Evolutionary conservation across 2,113 vertebrate genomes (phyloP).

Genomic region (Mormyrus iriodes): DNA sequence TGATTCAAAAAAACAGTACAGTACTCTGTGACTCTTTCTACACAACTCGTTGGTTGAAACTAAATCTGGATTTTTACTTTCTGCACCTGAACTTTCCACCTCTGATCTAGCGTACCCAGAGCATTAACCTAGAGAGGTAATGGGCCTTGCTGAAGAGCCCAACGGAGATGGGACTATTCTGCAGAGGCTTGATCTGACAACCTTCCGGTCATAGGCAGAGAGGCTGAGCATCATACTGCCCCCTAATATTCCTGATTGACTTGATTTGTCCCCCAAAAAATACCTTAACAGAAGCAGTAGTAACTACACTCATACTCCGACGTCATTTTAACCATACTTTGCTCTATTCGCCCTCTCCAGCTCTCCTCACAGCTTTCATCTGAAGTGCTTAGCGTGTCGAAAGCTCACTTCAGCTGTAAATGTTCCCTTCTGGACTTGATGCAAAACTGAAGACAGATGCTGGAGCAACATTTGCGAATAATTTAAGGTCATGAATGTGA

Average conservation of each 20-base stretch:
- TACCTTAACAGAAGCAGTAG: too few species aligned
- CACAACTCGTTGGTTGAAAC: too few species aligned
- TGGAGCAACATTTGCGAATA: not conserved
- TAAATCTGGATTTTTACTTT: not conserved
- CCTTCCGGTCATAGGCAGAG: not conserved
- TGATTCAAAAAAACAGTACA: not conserved
- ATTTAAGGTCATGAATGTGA: not conserved
- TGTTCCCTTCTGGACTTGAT: not conserved
- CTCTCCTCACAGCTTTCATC: too few species aligned
- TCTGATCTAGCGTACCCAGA: not conserved
- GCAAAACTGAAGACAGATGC: too few species aligned
- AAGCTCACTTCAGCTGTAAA: not conserved
- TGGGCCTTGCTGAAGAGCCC: not conserved
- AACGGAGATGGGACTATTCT: too few species aligned
- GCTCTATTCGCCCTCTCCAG: too few species aligned
- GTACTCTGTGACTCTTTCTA: not conserved
- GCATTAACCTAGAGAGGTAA: not conserved
- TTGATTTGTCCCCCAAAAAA: too few species aligned
- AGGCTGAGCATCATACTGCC: not conserved
- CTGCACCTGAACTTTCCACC: not conserved
- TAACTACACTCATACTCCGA: too few species aligned
- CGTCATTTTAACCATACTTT: too few species aligned
- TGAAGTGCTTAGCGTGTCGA: too few species aligned
- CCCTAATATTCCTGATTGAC: too few species aligned
- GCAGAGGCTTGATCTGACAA: not conserved